These are phyloP conservation scores for Alloplasta piceator DNA, from an alignment of 2,888 invertebrate genomes.

Conservation along the genomic window DNA sequence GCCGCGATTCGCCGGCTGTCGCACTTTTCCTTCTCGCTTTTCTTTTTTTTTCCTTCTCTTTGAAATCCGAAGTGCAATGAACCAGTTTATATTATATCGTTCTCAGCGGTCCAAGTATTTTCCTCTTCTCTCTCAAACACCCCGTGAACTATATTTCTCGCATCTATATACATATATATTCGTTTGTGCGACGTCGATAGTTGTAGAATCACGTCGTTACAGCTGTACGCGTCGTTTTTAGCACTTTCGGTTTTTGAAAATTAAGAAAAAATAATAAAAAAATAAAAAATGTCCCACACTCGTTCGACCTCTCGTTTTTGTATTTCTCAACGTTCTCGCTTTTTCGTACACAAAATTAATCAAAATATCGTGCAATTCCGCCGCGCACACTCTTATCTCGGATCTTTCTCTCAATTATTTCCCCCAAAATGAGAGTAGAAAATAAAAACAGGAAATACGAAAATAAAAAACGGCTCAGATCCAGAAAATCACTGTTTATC, in stretches of 20 bases:
- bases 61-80: not conserved
- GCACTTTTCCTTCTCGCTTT: conserved; percentile 26
- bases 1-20: conserved; percentile 23
- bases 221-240: not conserved
- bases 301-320: too few relatives aligned
- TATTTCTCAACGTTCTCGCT: too few relatives aligned
- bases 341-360: too few relatives aligned
- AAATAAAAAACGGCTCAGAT: too few relatives aligned
- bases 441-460: too few relatives aligned
- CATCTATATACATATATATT: not conserved
- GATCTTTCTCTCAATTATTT: too few relatives aligned
- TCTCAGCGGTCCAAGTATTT: conserved; percentile 10
- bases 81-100: conserved; percentile 29
- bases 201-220: conserved; percentile 36
- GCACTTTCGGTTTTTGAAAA: conserved; percentile 2
- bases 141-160: not conserved
- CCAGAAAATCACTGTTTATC: too few relatives aligned
- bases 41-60: conserved; percentile 14
- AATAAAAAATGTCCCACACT: too few relatives aligned
- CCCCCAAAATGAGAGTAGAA: too few relatives aligned
- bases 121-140: conserved; percentile 3
- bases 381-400: too few relatives aligned
- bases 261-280: too few relatives aligned
- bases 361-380: too few relatives aligned
- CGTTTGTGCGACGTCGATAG: conserved; percentile 19